phyloP scores from a whole-genome alignment of 2,888 invertebrate species.

The Smittia aterrima region DNA sequence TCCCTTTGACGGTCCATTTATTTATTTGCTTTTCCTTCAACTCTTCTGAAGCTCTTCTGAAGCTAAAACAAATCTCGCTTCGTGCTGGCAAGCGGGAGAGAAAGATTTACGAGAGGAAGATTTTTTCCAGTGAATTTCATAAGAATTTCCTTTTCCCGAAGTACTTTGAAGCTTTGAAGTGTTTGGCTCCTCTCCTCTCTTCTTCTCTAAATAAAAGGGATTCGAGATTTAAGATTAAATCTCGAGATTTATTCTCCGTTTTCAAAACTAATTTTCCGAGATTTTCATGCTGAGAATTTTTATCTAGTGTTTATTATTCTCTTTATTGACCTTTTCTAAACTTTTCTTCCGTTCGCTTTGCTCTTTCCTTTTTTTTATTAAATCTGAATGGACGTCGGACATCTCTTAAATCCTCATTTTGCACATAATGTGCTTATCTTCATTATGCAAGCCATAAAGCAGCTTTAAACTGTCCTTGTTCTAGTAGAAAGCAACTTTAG shows the following conservation, averaged over 20 bases:
- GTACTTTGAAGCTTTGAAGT: neutral
- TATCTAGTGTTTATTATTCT: neutral
- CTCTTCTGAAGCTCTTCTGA: neutral
- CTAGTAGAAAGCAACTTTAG: neutral
- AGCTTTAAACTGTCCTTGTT: neutral
- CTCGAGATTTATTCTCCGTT: constrained; percentile 6
- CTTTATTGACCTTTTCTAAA: constrained; percentile 1
- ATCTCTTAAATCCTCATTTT: no score
- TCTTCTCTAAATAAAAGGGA: neutral
- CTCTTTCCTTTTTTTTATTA: neutral
- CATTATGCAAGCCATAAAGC: constrained; percentile 1
- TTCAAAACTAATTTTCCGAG: constrained; percentile 1
- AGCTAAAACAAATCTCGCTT: constrained; percentile 8
- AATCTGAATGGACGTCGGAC: no score
- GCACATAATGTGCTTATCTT: constrained; percentile 13
- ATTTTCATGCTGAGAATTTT: neutral
- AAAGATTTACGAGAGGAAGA: neutral
- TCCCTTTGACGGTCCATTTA: constrained; percentile 41
- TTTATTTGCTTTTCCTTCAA: constrained; percentile 37
- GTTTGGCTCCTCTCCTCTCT: no score
- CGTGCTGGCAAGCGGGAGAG: neutral
- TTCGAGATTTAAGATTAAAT: neutral
- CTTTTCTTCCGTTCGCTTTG: no score
- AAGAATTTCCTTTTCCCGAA: neutral
- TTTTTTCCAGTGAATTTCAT: neutral